phyloP scores from a whole-genome alignment of 2,888 invertebrate species.

The Hyposoter didymator region DNA sequence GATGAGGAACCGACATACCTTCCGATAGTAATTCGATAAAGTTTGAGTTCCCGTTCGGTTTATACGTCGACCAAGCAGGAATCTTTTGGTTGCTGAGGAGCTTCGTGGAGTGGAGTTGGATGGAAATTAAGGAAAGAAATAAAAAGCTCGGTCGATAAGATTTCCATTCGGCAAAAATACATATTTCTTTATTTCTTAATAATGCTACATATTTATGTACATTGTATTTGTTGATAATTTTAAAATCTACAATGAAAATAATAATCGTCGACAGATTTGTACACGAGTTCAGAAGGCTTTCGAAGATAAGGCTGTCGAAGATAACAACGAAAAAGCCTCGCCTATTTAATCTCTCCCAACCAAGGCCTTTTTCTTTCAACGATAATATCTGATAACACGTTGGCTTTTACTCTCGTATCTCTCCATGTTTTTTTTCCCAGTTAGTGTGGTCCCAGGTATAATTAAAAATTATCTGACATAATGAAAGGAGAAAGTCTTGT shows the following conservation, averaged over 20 bases:
- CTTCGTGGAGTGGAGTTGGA: too few species aligned
- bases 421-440: neutral
- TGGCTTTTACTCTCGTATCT: neutral
- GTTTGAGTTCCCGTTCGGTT: neutral
- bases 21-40: neutral
- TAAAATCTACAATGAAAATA: constrained; percentile 17
- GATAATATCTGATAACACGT: neutral
- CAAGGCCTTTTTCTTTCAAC: constrained; percentile 8
- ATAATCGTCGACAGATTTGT: constrained; percentile 24
- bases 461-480: constrained; percentile 30
- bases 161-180: constrained; percentile 21
- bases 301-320: constrained; percentile 26
- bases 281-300: constrained; percentile 47
- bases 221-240: constrained; percentile 3
- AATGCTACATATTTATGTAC: constrained; percentile 10
- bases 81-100: neutral
- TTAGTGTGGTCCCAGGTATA: constrained; percentile 48
- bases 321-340: constrained; percentile 30
- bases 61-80: neutral
- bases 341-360: neutral
- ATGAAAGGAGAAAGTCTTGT: constrained; percentile 22
- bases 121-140: too few species aligned
- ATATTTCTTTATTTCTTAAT: constrained; percentile 34
- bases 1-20: neutral
- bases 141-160: neutral